A percentile compares a stretch with the other conserved stretches of the same genome.
These are phyloP conservation scores for Drosophila burlai DNA, from an alignment of 1,140 invertebrate species.

Conservation along the genomic window DNA sequence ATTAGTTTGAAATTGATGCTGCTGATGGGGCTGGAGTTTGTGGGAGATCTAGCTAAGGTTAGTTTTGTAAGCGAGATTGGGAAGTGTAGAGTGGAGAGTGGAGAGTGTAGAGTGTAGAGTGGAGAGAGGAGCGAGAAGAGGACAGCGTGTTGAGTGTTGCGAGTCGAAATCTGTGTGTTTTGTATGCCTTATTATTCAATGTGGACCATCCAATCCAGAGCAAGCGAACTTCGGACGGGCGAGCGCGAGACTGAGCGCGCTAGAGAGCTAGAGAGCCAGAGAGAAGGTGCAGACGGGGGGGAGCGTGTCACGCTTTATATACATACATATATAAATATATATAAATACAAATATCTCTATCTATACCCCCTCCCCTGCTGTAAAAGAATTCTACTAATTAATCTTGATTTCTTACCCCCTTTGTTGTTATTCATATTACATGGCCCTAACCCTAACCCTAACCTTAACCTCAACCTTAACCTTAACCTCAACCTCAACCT, in stretches of 20 bases:
- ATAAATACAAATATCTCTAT: slow-evolving; percentile 14
- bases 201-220: slow-evolving; percentile 64
- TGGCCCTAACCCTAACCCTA: not conserved
- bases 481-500: slow-evolving; percentile 1
- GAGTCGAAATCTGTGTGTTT: slow-evolving; percentile 58
- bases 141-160: slow-evolving; percentile 23
- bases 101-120: not conserved
- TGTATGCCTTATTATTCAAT: slow-evolving; percentile 73
- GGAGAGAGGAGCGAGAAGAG: not conserved
- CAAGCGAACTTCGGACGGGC: slow-evolving; percentile 4
- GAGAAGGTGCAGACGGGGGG: slow-evolving; percentile 3
- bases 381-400: slow-evolving; percentile 5
- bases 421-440: slow-evolving; percentile 26
- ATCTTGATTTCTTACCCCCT: slow-evolving; percentile 20
- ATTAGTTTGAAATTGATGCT: slow-evolving; percentile 19
- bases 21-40: not conserved
- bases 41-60: slow-evolving; percentile 5
- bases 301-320: slow-evolving; percentile 23
- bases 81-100: slow-evolving; percentile 3
- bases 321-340: slow-evolving; percentile 6
- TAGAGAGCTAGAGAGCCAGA: not conserved
- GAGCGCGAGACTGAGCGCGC: slow-evolving; percentile 9
- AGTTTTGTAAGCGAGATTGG: slow-evolving; percentile 25
- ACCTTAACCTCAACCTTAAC: slow-evolving; percentile 1
- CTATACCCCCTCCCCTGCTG: slow-evolving; percentile 11